Evolutionary conservation across 1,140 invertebrate genomes (phyloP).

Genomic region (Harlomillsia oculata): DNA sequence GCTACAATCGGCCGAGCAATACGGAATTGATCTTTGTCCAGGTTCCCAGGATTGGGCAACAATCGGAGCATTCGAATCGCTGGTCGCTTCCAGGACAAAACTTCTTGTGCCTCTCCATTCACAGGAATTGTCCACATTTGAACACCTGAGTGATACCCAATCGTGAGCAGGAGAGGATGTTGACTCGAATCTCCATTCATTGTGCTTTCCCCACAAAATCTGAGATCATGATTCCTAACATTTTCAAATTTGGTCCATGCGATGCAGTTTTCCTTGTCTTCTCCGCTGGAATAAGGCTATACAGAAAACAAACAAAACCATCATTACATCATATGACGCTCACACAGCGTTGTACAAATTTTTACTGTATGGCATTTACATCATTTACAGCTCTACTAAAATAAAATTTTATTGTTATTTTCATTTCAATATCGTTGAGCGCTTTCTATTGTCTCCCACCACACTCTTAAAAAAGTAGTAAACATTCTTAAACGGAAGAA

Average conservation of each 20-base stretch:
- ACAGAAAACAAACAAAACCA: conserved; percentile 24
- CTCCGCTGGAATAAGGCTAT: conserved; percentile 48
- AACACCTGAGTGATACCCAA: conserved; percentile 57
- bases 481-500: no score
- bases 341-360: no score
- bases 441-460: no score
- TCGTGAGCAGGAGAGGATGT: conserved; percentile 63
- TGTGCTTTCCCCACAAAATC: conserved; percentile 5
- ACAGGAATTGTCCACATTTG: conserved; percentile 64
- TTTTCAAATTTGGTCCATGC: conserved; percentile 65
- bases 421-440: no score
- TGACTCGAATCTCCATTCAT: conserved; percentile 3
- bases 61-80: conserved; percentile 69
- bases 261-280: conserved; percentile 33
- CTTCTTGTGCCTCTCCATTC: conserved; percentile 82
- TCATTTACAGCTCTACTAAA: no score
- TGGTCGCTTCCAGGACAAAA: conserved; percentile 80
- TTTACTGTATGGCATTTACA: no score
- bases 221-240: conserved; percentile 26
- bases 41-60: conserved; percentile 54
- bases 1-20: conserved; percentile 75
- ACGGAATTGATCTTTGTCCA: conserved; percentile 56
- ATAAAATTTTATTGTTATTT: no score
- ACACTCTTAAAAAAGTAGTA: no score
- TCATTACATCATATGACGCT: no score